Evolutionary conservation across 2,888 invertebrate species (phyloP).

Genomic region (Ceraclea dissimilis): DNA sequence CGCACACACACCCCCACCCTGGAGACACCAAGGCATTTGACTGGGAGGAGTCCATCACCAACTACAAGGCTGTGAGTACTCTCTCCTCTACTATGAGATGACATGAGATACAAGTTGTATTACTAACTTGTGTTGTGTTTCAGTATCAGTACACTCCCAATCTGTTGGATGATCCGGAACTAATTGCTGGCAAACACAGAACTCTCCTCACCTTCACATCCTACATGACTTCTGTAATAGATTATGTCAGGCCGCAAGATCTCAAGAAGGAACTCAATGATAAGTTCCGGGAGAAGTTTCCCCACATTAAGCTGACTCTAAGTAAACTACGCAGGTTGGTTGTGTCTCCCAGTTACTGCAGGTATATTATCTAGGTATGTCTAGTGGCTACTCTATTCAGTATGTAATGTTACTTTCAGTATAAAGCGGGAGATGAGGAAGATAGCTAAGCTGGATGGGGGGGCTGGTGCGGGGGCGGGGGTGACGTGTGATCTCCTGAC

Average conservation of each 20-base stretch:
- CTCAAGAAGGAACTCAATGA: conserved; percentile 95
- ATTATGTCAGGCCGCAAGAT: conserved; percentile 92
- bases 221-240: conserved; percentile 92
- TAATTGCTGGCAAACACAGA: conserved; percentile 82
- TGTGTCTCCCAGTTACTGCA: background rate
- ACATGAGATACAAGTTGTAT: background rate
- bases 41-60: conserved; percentile 40
- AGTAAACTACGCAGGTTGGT: conserved; percentile 97
- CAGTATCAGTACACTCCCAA: conserved; percentile 73
- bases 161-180: conserved; percentile 86
- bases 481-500: conserved; percentile 78
- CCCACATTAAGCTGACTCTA: conserved; percentile 86
- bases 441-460: conserved; percentile 77
- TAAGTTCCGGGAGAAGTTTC: conserved; percentile 92
- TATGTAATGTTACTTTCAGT: too few relatives aligned
- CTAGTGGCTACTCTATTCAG: too few relatives aligned
- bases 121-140: conserved; percentile 13
- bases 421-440: conserved; percentile 94
- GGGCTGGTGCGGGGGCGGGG: conserved; percentile 64
- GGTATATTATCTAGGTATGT: too few relatives aligned
- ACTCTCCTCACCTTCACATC: conserved; percentile 82
- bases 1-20: conserved; percentile 35
- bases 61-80: conserved; percentile 6
- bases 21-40: conserved; percentile 44
- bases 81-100: background rate